Conservation (phyloP, 2,113 vertebrate genomes). For the Barbus barbus region DNA sequence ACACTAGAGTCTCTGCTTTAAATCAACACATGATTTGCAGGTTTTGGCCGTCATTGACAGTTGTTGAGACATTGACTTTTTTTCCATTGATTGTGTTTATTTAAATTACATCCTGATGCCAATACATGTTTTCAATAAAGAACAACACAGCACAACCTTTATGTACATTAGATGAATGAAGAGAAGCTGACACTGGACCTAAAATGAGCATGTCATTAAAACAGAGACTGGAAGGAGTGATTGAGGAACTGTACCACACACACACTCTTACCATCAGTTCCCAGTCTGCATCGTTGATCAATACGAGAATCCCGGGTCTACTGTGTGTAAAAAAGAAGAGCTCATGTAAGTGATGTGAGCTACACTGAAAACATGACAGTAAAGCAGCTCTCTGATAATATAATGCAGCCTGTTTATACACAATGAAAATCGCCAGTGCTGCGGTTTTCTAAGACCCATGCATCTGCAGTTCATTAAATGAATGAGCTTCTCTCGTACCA, state of each 20-base stretch:
- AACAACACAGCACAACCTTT: slow-evolving; percentile 19
- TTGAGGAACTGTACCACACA: slow-evolving; percentile 30
- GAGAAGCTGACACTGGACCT: slow-evolving; percentile 8
- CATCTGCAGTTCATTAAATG: slow-evolving; percentile 2
- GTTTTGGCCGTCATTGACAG: slow-evolving; percentile 47
- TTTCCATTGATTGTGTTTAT: slow-evolving; percentile 49
- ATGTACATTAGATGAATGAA: slow-evolving; percentile 22
- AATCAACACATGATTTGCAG: slow-evolving; percentile 50
- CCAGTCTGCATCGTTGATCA: slow-evolving; percentile 98
- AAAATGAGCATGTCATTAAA: slow-evolving; percentile 49
- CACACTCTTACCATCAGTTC: slow-evolving; percentile 91
- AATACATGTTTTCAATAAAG: slow-evolving; percentile 45
- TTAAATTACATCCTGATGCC: slow-evolving; percentile 54
- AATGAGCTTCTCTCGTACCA: neutral
- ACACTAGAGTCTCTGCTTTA: slow-evolving; percentile 25
- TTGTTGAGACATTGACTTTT: slow-evolving; percentile 44
- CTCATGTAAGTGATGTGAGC: slow-evolving; percentile 33
- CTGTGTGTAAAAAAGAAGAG: slow-evolving; percentile 70
- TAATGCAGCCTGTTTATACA: slow-evolving; percentile 6
- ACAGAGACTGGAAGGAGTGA: slow-evolving; percentile 26
- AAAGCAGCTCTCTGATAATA: slow-evolving; percentile 30
- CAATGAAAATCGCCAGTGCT: slow-evolving; percentile 17
- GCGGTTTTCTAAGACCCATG: slow-evolving; percentile 15
- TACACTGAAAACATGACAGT: slow-evolving; percentile 34
- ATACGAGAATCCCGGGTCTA: slow-evolving; percentile 95